Conservation (phyloP, 2,113 vertebrate species). For the Poicephalus gulielmi region DNA sequence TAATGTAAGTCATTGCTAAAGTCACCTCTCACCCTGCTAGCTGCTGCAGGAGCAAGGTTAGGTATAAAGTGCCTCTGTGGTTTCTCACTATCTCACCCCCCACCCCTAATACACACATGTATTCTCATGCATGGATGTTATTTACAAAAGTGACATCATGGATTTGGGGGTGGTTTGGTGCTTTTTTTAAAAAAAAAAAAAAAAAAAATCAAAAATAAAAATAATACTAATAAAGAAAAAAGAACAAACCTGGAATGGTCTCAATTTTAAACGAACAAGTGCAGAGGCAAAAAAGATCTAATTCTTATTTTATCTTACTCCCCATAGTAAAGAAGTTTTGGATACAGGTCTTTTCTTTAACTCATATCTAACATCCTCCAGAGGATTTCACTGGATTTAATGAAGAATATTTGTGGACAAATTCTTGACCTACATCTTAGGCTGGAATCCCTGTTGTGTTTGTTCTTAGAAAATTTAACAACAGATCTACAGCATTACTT, state of each 20-base stretch:
- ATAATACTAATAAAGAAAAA: neutral
- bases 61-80: conserved; percentile 55
- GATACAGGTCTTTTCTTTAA: conserved; percentile 44
- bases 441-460: conserved; percentile 61
- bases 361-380: conserved; percentile 16
- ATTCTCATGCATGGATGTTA: neutral
- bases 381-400: conserved; percentile 39
- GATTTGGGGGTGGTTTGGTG: neutral
- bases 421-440: conserved; percentile 65
- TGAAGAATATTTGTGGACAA: conserved; percentile 26
- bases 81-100: conserved; percentile 42
- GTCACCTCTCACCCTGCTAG: conserved; percentile 63
- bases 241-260: neutral
- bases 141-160: neutral
- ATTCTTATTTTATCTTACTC: neutral
- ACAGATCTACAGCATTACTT: conserved; percentile 55
- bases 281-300: neutral
- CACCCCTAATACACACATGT: neutral
- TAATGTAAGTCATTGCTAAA: conserved; percentile 68
- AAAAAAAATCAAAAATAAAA: neutral
- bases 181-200: neutral
- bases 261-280: neutral
- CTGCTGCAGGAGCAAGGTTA: conserved; percentile 55
- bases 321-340: neutral
- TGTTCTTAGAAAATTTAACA: conserved; percentile 70